phyloP scores from a whole-genome alignment of 2,797 vertebrate species.

The Pseudochaenichthys georgianus region DNA sequence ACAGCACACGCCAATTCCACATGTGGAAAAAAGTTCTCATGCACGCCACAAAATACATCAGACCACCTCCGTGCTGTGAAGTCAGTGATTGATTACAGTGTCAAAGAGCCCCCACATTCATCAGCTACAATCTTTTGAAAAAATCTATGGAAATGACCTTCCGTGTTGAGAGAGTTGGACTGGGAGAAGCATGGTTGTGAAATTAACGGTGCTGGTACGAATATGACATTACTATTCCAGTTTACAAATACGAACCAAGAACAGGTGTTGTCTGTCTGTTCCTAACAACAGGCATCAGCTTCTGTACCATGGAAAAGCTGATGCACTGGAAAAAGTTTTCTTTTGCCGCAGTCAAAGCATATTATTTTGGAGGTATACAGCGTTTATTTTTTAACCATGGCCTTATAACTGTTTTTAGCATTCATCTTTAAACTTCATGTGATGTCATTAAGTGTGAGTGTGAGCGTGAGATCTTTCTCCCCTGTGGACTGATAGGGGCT shows the following conservation, averaged over 20 bases:
- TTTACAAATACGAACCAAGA: constrained; percentile 66
- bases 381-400: constrained; percentile 52
- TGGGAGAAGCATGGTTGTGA: constrained; percentile 27
- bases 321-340: constrained; percentile 74
- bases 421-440: constrained; percentile 30
- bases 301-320: constrained; percentile 72
- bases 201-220: constrained; percentile 58
- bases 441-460: constrained; percentile 17
- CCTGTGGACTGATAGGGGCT: neutral
- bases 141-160: constrained; percentile 52
- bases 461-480: constrained; percentile 21
- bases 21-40: constrained; percentile 78
- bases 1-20: constrained; percentile 65
- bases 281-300: constrained; percentile 61
- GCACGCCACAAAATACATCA: constrained; percentile 62
- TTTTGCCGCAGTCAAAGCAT: constrained; percentile 52
- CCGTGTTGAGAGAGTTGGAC: constrained; percentile 33
- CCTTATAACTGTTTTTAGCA: constrained; percentile 42
- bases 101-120: constrained; percentile 55
- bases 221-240: constrained; percentile 56
- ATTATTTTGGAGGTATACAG: constrained; percentile 57
- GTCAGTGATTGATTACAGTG: constrained; percentile 73
- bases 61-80: constrained; percentile 64
- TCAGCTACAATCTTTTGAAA: constrained; percentile 39
- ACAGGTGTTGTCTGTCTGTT: constrained; percentile 74